These are phyloP conservation scores for Philereme transversata DNA, from an alignment of 2,888 invertebrate genomes.

Conservation along the genomic window DNA sequence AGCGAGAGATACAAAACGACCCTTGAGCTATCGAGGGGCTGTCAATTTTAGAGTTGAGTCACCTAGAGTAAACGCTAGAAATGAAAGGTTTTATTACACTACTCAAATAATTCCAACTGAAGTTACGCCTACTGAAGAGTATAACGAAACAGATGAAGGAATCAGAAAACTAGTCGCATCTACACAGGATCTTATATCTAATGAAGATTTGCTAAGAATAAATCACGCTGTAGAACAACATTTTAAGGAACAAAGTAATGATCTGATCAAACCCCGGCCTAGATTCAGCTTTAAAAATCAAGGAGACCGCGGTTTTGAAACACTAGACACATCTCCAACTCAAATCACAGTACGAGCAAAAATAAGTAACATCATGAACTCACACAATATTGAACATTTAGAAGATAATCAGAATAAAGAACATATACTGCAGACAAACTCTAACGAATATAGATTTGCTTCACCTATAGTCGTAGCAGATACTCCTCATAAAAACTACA, in stretches of 20 bases:
- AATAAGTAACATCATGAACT: constrained; percentile 61
- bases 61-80: constrained; percentile 57
- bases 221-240: constrained; percentile 78
- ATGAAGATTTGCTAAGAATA: constrained; percentile 86
- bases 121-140: constrained; percentile 28
- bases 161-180: constrained; percentile 81
- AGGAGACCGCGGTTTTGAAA: constrained; percentile 42
- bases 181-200: constrained; percentile 85
- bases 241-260: constrained; percentile 57
- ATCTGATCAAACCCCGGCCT: constrained; percentile 63
- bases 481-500: constrained; percentile 52
- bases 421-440: constrained; percentile 47
- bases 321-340: constrained; percentile 48
- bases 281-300: constrained; percentile 49
- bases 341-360: constrained; percentile 67
- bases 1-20: constrained; percentile 44
- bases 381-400: constrained; percentile 49
- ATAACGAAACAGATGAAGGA: constrained; percentile 56
- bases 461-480: constrained; percentile 80
- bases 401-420: constrained; percentile 47
- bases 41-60: constrained; percentile 62
- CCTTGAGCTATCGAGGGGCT: constrained; percentile 55
- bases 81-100: constrained; percentile 64
- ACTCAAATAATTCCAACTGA: constrained; percentile 49
- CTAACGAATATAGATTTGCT: constrained; percentile 63